Evolutionary conservation across 2,797 vertebrate species (phyloP), one percentile per base, ranked within the genome.

Genomic region (Protosalanx chinensis): DNA sequence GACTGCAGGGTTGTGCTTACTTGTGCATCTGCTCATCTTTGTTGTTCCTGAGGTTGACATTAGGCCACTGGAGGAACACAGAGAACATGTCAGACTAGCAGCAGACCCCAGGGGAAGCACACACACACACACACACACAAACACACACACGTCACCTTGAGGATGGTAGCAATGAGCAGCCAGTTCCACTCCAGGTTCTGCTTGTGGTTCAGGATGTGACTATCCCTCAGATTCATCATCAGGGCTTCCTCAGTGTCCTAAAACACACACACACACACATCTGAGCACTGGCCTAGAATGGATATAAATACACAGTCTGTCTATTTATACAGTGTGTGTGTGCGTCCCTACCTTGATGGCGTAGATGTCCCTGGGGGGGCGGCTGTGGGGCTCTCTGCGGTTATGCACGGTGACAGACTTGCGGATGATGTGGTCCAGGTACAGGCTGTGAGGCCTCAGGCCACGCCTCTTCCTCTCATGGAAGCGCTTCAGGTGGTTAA

Each of bases 11-110:
- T 46, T 51, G 46, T 51, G 46, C 88, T 74, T 85, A 98, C 97
- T 91, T 97, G 92, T 98, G 97, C 84, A 98, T 94, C n/a, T 98
- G 97, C 84, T 99, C 97, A 86, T 99, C 97, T 93, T 98, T 98
- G 90, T 95, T 98, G 91, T 95, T 96, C 86, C 95, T 96, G 78
- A 98, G 92, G 87, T 95, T 99, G 86, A 98, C 92, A 88, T 98
- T 95, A 89, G 97, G 97, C 97, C 97, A 99, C 97, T 98, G 77
- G 27, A 32, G 62, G 70, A 79, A 64, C 76, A 66, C 41, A 46
- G 41, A 46, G 41, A 46, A 46, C 41, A 46, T 13, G 41, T 46
- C 41, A 46, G 8, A 46, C 41, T 8, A 10, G 13, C 8, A 73
- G 72, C 33, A 71, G 5, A 35, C 2, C 16, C 8, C 27, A 10